phyloP scores from a whole-genome alignment of 2,113 vertebrate genomes.

The Entomyzon cyanotis region DNA sequence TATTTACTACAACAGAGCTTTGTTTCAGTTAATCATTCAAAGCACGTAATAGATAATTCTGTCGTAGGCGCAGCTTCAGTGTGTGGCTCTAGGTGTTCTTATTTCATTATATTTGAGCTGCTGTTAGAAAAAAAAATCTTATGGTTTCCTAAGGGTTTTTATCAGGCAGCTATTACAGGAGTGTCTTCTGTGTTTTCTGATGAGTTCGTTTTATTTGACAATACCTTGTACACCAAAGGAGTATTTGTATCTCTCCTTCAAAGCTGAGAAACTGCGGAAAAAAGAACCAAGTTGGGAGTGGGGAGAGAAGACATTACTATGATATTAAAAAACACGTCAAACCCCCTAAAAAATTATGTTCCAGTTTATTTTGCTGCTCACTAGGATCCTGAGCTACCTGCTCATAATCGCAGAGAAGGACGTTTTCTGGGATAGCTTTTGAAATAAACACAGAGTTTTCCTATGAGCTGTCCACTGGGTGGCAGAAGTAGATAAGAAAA shows the following conservation, averaged over 20 bases:
- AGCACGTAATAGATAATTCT: neutral
- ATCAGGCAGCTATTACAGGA: neutral
- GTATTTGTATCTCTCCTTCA: neutral
- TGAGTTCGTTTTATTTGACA: neutral
- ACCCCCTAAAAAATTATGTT: neutral
- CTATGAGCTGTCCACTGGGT: slow-evolving; percentile 15
- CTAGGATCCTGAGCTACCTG: neutral
- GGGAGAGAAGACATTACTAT: neutral
- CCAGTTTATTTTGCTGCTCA: neutral
- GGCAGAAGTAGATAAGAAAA: slow-evolving; percentile 48
- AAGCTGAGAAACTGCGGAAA: neutral
- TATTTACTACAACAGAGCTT: neutral
- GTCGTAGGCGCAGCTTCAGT: neutral
- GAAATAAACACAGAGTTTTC: neutral
- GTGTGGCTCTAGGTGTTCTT: neutral
- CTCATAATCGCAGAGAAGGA: neutral
- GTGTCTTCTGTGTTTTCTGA: neutral
- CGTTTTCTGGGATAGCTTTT: neutral
- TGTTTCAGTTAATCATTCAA: neutral
- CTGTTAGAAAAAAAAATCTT: neutral
- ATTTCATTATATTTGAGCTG: neutral
- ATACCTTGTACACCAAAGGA: neutral
- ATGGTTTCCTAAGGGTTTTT: neutral
- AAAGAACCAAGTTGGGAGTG: neutral
- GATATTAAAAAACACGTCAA: neutral